Percentiles rank a stretch among this genome's conserved stretches.
These are phyloP conservation scores for Psephotus haematonotus DNA, from an alignment of 2,113 vertebrate genomes.

Conservation along the genomic window DNA sequence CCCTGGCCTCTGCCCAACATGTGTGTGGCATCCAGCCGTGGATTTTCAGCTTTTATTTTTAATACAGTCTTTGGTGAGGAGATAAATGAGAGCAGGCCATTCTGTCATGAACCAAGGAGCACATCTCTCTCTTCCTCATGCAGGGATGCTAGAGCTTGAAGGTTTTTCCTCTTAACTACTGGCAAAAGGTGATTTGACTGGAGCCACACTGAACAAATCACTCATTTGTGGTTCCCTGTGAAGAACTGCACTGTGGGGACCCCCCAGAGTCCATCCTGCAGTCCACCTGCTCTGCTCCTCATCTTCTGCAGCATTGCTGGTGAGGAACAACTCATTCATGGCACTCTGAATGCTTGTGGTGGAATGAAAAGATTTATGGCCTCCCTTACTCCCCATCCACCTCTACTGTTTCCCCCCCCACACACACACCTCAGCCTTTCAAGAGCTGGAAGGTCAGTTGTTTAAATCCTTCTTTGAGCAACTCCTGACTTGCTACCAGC, in stretches of 20 bases:
- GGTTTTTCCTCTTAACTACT: neutral
- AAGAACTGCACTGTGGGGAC: neutral
- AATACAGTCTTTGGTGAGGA: neutral
- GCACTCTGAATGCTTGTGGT: neutral
- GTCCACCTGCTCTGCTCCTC: neutral
- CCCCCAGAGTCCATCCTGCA: neutral
- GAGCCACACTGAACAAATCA: neutral
- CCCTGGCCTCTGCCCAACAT: neutral
- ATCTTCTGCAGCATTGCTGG: neutral
- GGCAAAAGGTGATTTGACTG: neutral
- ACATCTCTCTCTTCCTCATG: neutral
- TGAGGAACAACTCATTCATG: neutral
- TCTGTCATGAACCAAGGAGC: neutral
- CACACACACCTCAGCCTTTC: neutral
- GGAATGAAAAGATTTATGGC: neutral
- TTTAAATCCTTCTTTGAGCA: slow-evolving; percentile 4
- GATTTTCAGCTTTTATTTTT: neutral
- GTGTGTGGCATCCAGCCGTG: neutral
- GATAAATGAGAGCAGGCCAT: neutral
- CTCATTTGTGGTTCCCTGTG: neutral
- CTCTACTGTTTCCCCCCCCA: neutral
- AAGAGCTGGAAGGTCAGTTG: neutral
- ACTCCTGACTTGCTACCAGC: neutral
- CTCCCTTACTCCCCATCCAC: neutral
- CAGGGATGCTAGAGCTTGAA: neutral